phyloP scores from a whole-genome alignment of 2,797 vertebrate species.

The Spinus pinus region DNA sequence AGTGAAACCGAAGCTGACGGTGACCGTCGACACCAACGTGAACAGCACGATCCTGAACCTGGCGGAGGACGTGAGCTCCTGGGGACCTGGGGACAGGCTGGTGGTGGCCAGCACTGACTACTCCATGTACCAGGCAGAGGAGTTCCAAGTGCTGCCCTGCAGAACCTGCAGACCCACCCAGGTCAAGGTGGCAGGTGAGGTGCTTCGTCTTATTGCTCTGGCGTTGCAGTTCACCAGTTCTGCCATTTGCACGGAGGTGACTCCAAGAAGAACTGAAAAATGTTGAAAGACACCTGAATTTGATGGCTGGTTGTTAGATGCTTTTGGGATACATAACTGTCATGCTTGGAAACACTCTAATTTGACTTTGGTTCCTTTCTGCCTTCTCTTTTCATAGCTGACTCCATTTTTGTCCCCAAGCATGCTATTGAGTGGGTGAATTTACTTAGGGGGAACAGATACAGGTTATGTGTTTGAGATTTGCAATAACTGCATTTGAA shows the following conservation, averaged over 20 bases:
- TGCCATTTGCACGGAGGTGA: neutral
- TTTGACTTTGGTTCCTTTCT: neutral
- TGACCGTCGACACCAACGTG: constrained; percentile 82
- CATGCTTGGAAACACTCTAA: neutral
- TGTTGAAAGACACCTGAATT: neutral
- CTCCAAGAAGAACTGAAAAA: neutral
- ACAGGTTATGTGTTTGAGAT: neutral
- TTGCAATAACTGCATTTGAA: neutral
- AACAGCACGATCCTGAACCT: constrained; percentile 88
- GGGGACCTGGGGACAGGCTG: constrained; percentile 74
- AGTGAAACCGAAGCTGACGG: constrained; percentile 88
- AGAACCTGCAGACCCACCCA: constrained; percentile 81
- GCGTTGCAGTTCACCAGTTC: neutral
- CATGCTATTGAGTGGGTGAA: neutral
- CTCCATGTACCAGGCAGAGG: constrained; percentile 83
- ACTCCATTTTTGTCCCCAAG: neutral
- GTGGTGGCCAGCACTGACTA: constrained; percentile 83
- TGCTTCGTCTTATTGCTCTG: neutral
- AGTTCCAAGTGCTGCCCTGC: constrained; percentile 80
- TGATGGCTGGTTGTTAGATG: neutral
- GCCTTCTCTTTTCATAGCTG: neutral
- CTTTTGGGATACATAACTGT: neutral
- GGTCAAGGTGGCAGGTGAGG: constrained; percentile 89
- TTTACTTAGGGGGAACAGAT: neutral
- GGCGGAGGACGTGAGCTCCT: constrained; percentile 75